Conservation (phyloP, 2,113 vertebrate species). For the Sylvietta virens region DNA sequence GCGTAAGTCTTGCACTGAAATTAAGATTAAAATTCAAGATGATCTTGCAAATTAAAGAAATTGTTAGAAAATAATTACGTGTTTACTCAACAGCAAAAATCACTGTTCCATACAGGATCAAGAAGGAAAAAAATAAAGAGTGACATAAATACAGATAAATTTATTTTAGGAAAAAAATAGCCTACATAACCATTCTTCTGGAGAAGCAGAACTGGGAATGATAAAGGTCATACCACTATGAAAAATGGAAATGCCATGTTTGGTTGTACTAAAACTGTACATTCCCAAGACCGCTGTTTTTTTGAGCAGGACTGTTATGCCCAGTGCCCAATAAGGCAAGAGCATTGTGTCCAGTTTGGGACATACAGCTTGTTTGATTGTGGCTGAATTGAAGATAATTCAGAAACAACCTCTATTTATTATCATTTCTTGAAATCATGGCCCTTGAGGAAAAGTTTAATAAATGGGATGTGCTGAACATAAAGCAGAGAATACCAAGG, state of each 20-base stretch:
- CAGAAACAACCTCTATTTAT: neutral
- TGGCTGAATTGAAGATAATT: neutral
- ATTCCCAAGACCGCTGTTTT: neutral
- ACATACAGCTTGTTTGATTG: neutral
- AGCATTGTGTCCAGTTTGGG: neutral
- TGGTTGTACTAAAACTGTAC: neutral
- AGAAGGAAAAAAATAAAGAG: neutral
- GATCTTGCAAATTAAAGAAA: neutral
- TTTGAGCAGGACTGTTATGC: neutral
- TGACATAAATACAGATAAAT: neutral
- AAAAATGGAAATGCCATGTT: neutral
- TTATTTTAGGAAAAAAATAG: neutral
- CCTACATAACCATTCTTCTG: neutral
- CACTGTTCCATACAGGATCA: neutral
- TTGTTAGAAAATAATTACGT: neutral
- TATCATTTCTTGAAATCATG: neutral
- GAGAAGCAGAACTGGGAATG: neutral
- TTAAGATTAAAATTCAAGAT: neutral
- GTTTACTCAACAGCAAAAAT: neutral
- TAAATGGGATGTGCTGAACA: accelerated
- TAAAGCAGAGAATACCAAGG: neutral
- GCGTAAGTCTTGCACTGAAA: neutral
- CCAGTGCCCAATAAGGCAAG: neutral
- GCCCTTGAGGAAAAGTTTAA: neutral
- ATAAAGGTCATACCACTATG: neutral